Percentiles rank a stretch among this genome's conserved stretches.
phyloP scores from a whole-genome alignment of 2,888 invertebrate genomes.

The Ochropleura plecta region DNA sequence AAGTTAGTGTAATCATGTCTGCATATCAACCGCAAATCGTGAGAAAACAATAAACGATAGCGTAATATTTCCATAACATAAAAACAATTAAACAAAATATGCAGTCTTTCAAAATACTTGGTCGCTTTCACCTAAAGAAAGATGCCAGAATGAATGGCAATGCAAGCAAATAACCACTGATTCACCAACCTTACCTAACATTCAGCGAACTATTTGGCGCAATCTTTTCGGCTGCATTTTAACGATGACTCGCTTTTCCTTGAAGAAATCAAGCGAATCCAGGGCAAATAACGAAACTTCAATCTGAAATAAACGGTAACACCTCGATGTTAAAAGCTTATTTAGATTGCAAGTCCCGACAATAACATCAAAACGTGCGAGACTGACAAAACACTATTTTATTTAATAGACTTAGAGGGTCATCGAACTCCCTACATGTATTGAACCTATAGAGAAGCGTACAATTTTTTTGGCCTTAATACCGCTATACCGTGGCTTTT shows the following conservation, averaged over 20 bases:
- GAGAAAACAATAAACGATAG: constrained; percentile 28
- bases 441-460: constrained; percentile 72
- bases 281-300: constrained; percentile 69
- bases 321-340: constrained; percentile 64
- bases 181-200: constrained; percentile 62
- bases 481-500: constrained; percentile 59
- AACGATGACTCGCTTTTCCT: constrained; percentile 77
- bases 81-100: constrained; percentile 33
- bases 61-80: constrained; percentile 34
- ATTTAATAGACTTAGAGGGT: constrained; percentile 79
- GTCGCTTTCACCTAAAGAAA: constrained; percentile 42
- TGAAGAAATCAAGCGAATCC: constrained; percentile 83
- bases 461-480: constrained; percentile 66
- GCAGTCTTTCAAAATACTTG: constrained; percentile 16
- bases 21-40: constrained; percentile 20
- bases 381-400: constrained; percentile 79
- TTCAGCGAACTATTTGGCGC: constrained; percentile 62
- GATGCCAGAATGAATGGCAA: constrained; percentile 23
- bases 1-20: not conserved
- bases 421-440: constrained; percentile 75
- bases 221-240: constrained; percentile 72
- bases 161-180: constrained; percentile 34
- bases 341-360: constrained; percentile 63
- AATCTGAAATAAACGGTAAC: constrained; percentile 71
- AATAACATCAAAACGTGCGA: constrained; percentile 79